These are phyloP conservation scores for Misgurnus anguillicaudatus DNA, from an alignment of 2,113 vertebrate genomes.

Conservation along the genomic window DNA sequence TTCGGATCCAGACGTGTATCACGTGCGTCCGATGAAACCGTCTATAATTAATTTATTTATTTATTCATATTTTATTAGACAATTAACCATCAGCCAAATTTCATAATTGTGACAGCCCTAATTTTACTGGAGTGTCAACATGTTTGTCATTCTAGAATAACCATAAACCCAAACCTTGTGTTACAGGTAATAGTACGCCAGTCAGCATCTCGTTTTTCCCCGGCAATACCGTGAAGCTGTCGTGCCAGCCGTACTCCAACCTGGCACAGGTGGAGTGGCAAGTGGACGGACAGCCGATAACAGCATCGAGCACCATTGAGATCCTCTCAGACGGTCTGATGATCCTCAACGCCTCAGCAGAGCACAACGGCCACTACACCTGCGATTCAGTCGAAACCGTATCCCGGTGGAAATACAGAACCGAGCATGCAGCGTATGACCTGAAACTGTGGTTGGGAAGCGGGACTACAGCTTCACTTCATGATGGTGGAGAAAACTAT, in stretches of 20 bases:
- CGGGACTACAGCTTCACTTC: accelerated
- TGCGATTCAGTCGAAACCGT: conserved; percentile 70
- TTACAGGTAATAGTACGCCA: conserved; percentile 61
- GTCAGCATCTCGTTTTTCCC: conserved; percentile 42
- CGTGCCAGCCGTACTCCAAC: conserved; percentile 67
- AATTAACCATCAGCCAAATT: no score
- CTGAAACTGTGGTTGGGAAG: conserved; percentile 34
- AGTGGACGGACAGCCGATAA: conserved; percentile 36
- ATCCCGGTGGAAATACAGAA: conserved; percentile 49
- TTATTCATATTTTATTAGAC: no score
- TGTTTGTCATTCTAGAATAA: not conserved
- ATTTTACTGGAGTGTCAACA: no score
- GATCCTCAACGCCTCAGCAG: conserved; percentile 60
- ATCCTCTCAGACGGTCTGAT: conserved; percentile 61
- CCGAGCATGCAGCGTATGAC: conserved; percentile 53
- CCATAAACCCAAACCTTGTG: not conserved
- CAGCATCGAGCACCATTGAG: conserved; percentile 47
- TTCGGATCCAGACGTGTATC: no score
- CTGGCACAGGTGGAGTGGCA: conserved; percentile 67
- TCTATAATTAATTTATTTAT: no score
- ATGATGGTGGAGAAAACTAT: conserved; percentile 6
- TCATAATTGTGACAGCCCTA: no score
- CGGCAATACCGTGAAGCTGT: conserved; percentile 62
- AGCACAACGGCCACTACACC: conserved; percentile 63
- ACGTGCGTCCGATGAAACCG: no score